Conservation (phyloP, 2,797 vertebrate genomes). For the Bryconaethiops microstoma region DNA sequence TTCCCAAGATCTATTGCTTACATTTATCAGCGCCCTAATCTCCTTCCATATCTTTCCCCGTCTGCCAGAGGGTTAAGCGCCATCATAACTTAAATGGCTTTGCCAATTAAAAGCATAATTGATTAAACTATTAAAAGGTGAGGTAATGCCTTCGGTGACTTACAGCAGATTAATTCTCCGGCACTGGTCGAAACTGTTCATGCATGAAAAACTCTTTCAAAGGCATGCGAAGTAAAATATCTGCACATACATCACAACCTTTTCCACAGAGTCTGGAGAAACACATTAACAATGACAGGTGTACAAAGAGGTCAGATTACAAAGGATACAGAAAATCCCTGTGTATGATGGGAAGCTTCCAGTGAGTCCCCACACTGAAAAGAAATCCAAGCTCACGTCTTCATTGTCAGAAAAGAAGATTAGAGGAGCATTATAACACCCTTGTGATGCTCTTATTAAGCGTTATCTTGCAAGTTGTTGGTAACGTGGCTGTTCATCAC, state of each 20-base stretch:
- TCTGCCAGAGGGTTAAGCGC: slow-evolving; percentile 8
- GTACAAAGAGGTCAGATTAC: neutral
- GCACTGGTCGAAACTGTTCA: neutral
- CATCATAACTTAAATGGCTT: slow-evolving; percentile 15
- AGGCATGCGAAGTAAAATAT: slow-evolving; percentile 5
- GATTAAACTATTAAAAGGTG: slow-evolving; percentile 35
- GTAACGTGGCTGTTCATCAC: too few relatives aligned
- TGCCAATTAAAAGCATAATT: slow-evolving; percentile 38
- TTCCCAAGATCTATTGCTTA: neutral
- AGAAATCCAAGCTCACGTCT: too few relatives aligned
- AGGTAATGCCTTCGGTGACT: neutral
- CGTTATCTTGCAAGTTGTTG: too few relatives aligned
- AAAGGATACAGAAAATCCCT: neutral
- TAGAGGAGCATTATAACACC: too few relatives aligned
- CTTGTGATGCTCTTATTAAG: too few relatives aligned
- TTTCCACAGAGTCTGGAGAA: neutral
- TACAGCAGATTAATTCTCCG: slow-evolving; percentile 7
- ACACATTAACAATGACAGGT: neutral
- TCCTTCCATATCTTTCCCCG: neutral
- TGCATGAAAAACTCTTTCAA: slow-evolving; percentile 13
- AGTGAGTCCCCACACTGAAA: too few relatives aligned
- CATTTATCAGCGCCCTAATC: slow-evolving; percentile 17
- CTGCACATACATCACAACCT: slow-evolving; percentile 19
- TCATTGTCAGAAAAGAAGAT: too few relatives aligned
- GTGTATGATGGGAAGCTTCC: neutral